phyloP scores from a whole-genome alignment of 2,113 vertebrate genomes.

The Gnathonemus longibarbis region DNA sequence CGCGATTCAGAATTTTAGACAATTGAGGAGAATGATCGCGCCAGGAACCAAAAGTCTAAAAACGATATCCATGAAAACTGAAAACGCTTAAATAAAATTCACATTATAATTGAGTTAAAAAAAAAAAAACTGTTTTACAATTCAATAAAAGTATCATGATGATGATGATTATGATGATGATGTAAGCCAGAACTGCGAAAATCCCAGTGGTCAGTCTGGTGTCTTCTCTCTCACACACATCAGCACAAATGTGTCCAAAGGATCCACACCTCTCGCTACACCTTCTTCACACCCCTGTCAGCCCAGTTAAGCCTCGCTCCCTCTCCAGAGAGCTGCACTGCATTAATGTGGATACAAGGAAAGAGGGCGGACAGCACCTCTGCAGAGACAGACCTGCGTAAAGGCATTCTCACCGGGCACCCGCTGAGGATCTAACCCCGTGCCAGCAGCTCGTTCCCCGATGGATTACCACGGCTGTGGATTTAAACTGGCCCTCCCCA shows the following conservation, averaged over 20 bases:
- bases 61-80: not conserved
- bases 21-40: not conserved
- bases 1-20: not conserved
- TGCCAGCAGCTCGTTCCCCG: constrained; percentile 26
- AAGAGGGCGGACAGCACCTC: constrained; percentile 10
- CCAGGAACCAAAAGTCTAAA: not conserved
- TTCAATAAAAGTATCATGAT: not conserved
- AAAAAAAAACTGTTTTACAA: not conserved
- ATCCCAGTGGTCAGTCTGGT: not conserved
- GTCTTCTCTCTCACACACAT: not conserved
- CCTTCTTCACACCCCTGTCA: not conserved
- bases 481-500: constrained; percentile 42
- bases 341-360: not conserved
- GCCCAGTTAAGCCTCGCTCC: not conserved
- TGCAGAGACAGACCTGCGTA: constrained; percentile 40
- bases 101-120: not conserved
- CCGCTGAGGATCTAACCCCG: constrained; percentile 11
- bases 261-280: not conserved
- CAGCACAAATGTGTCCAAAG: not conserved
- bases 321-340: not conserved
- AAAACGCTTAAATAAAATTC: not conserved
- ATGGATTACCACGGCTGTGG: constrained; percentile 41
- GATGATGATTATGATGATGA: not conserved
- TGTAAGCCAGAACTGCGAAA: not conserved
- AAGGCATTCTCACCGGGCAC: constrained; percentile 7